Evolutionary conservation across 2,888 invertebrate genomes (phyloP), one percentile per base, ranked within the genome.

Genomic region (Fragum fragum): DNA sequence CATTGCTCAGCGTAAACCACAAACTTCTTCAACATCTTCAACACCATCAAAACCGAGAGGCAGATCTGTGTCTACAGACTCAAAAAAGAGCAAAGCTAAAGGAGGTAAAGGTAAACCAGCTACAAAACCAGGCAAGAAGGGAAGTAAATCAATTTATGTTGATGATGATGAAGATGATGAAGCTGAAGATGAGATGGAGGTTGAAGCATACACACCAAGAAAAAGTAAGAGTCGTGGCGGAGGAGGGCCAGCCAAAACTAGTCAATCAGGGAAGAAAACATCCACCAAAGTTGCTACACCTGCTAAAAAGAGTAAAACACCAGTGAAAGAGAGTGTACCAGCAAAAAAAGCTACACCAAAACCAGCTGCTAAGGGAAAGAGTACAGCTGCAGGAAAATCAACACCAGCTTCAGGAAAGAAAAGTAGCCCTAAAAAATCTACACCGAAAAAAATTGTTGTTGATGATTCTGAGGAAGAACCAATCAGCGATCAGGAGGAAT

Each of bases 391-490:
- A 18, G 36, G 53, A 21, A 72, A 69, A 52, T 57, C 52, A 63
- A 68, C 53, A 36, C 32, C 42, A 0, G 26, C 70, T 14, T 29
- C 52, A 52, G 16, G 63, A 21, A 61, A 55, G 28, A 72, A 72
- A 32, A 26, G 52, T 70, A 21, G n/a, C 1, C 21, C 16, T 18
- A 59, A 53, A 52, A 52, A 47, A 42, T 29, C n/a, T 39, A 70
- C 29, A 42, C 59, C 29, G n/a, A 61, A 32, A 61, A 47, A 39
- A 69, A 55, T 23, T 7, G 29, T 39, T 18, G 59, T 29, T 23
- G 73, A 59, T 39, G 70, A 29, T 3, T 76, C 76, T 70, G 81
- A 81, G 39, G 66, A 66, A 21, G 66, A 66, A 39, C 66, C 66
- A 39, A 66, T 66, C 36, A 66, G 66, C 14, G 73, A 73, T 29